Evolutionary conservation across 2,797 vertebrate genomes (phyloP), one percentile per base, ranked within the genome.

Genomic region (Mormyrus hasselquistii): DNA sequence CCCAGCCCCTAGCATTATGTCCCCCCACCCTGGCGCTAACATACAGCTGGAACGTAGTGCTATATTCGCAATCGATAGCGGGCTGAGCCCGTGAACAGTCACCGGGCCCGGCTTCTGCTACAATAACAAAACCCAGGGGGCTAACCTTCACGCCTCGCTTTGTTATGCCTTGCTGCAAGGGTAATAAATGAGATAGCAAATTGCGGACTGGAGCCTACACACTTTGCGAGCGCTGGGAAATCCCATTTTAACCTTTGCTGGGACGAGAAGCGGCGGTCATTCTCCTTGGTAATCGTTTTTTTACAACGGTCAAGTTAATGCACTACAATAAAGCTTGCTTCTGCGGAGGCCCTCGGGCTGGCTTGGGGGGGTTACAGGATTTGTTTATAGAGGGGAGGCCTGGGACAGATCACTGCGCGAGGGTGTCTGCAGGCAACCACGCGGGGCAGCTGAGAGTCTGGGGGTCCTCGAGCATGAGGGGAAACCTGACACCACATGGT

Each of bases 151-250:
- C 90, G 50, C 65, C 12, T 87, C 69, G 84, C 62, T 57, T 76
- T 88, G 89, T 89, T 90, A 89, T 91, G 89, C 89, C 65, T 84
- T 87, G 76, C 87, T 69, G 87, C 86, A 88, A 90, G 76, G 69
- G 59, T 89, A 91, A 90, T 65, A 88, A 91, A 91, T 89, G 88
- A 88, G 86, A 90, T 87, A 88, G 88, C 90, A 91, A 90, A 91
- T 92, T 91, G 90, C 87, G 88, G 89, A 86, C 90, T 79, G 88
- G n/a, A 38, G 6, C 89, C 83, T 69, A 34, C 29, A 29, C 85
- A 38, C 41, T 49, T 84, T 50, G 47, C 6, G 47, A 84, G 82
- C 47, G 19, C 38, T 29, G 14, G 34, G 41, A 62, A 83, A 88
- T 83, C 85, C 19, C 3, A 38, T 83, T 76, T 86, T 59, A 49